Evolutionary conservation across 2,888 invertebrate genomes (phyloP).

Genomic region (Latheticus oryzae): DNA sequence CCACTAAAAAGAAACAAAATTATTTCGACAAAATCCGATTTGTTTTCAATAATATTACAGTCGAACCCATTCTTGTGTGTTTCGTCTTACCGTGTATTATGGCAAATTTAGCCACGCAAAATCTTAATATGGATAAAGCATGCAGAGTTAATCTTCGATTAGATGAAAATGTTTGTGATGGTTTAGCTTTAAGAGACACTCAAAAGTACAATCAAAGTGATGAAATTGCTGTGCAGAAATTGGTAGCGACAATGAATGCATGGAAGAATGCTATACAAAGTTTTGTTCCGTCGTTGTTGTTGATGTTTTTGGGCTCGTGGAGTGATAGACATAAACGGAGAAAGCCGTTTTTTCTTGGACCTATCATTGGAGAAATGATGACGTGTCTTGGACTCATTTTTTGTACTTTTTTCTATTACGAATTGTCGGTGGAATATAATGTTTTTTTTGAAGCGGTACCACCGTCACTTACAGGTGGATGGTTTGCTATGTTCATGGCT

Average conservation of each 20-base stretch:
- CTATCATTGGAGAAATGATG: conserved; percentile 79
- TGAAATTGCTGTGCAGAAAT: conserved; percentile 69
- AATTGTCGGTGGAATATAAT: conserved; percentile 68
- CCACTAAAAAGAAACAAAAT: conserved; percentile 55
- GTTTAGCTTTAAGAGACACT: conserved; percentile 52
- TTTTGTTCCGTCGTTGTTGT: conserved; percentile 78
- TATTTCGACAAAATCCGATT: conserved; percentile 68
- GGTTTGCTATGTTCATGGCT: conserved; percentile 70
- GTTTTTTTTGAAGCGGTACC: conserved; percentile 69
- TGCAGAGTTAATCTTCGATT: conserved; percentile 67
- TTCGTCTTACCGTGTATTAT: conserved; percentile 70
- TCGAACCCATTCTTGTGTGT: conserved; percentile 76
- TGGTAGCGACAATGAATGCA: conserved; percentile 80
- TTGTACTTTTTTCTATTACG: conserved; percentile 68
- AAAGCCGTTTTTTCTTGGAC: conserved; percentile 82
- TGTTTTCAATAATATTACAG: conserved; percentile 72
- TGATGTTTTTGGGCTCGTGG: conserved; percentile 82
- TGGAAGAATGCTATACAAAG: conserved; percentile 86
- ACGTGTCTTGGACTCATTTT: conserved; percentile 66
- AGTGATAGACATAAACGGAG: conserved; percentile 74
- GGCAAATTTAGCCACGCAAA: conserved; percentile 72
- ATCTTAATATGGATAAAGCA: conserved; percentile 70
- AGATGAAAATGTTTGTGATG: conserved; percentile 64
- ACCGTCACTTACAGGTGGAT: conserved; percentile 69
- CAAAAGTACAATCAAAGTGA: conserved; percentile 50